phyloP scores from a whole-genome alignment of 2,113 vertebrate species.

The Eclectus roratus region DNA sequence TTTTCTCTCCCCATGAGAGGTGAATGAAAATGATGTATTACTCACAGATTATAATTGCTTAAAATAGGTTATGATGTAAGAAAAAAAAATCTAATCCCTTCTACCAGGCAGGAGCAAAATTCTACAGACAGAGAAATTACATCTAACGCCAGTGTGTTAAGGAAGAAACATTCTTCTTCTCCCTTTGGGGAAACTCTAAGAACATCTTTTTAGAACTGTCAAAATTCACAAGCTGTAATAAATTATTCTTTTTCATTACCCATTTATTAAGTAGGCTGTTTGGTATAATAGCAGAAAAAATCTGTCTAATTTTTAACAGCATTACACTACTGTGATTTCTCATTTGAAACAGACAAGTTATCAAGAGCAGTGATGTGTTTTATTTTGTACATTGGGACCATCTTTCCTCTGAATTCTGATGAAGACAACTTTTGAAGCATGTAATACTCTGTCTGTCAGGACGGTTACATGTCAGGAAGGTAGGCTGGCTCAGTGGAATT shows the following conservation, averaged over 20 bases:
- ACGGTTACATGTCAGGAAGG: background rate
- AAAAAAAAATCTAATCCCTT: conserved; percentile 64
- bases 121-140: conserved; percentile 79
- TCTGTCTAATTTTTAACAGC: conserved; percentile 77
- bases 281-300: conserved; percentile 78
- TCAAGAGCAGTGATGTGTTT: conserved; percentile 57
- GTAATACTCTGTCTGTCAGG: background rate
- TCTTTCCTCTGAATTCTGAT: background rate
- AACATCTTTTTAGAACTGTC: conserved; percentile 82
- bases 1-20: conserved; percentile 61
- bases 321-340: conserved; percentile 68
- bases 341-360: conserved; percentile 60
- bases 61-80: conserved; percentile 77
- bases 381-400: background rate
- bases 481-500: background rate
- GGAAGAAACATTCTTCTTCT: conserved; percentile 72
- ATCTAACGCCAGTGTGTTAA: conserved; percentile 59
- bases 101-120: conserved; percentile 67
- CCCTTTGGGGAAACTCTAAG: conserved; percentile 77
- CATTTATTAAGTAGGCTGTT: conserved; percentile 78
- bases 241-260: conserved; percentile 86
- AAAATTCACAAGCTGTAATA: conserved; percentile 79
- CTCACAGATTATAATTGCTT: conserved; percentile 75
- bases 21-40: conserved; percentile 69
- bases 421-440: background rate